These are phyloP conservation scores for Lepisosteus oculatus DNA, from an alignment of 2,113 vertebrate species.

Conservation along the genomic window DNA sequence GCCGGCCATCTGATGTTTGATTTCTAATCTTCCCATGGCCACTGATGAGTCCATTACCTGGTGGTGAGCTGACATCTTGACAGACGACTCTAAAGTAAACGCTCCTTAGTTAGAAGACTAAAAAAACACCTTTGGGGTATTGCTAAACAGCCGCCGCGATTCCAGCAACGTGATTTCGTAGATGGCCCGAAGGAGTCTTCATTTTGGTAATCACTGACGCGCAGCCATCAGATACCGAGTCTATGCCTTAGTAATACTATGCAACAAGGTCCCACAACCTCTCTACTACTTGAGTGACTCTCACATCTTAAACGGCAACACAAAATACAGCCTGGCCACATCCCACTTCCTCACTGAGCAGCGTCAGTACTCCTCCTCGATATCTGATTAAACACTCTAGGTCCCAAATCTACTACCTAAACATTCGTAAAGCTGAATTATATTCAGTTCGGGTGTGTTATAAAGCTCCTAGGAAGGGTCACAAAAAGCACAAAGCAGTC, in stretches of 20 bases:
- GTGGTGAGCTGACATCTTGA: slow-evolving; percentile 47
- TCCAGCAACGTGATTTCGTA: slow-evolving; percentile 21
- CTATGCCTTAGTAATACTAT: slow-evolving; percentile 18
- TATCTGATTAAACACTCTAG: background rate
- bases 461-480: no score
- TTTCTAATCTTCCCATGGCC: slow-evolving; percentile 55
- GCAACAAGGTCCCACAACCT: slow-evolving; percentile 28
- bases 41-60: slow-evolving; percentile 57
- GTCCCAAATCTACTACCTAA: no score
- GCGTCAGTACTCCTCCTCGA: slow-evolving; percentile 31
- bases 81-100: slow-evolving; percentile 12
- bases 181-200: slow-evolving; percentile 27
- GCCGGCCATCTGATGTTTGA: slow-evolving; percentile 39
- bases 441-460: no score
- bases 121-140: no score
- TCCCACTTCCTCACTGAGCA: slow-evolving; percentile 50
- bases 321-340: slow-evolving; percentile 58
- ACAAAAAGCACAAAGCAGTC: no score
- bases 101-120: slow-evolving; percentile 1
- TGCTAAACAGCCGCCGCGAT: background rate
- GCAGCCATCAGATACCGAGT: slow-evolving; percentile 7
- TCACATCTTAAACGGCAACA: slow-evolving; percentile 51
- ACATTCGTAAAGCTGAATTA: no score
- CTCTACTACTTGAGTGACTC: slow-evolving; percentile 31
- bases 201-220: slow-evolving; percentile 23